phyloP scores from a whole-genome alignment of 1,140 invertebrate genomes.

The Diachasmimorpha longicaudata region DNA sequence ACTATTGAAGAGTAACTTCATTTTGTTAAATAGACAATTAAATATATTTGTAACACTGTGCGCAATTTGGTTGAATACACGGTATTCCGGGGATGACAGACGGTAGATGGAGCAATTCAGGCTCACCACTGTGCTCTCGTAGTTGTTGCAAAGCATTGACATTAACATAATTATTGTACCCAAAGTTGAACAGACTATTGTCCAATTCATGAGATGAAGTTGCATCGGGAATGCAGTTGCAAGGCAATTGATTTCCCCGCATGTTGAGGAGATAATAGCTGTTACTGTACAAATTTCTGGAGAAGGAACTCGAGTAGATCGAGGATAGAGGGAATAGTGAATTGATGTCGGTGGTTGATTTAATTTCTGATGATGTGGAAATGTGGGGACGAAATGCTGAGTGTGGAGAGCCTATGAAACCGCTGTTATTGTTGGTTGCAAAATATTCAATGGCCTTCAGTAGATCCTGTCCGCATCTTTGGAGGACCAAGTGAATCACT shows the following conservation, averaged over 20 bases:
- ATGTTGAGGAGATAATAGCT: slow-evolving; percentile 51
- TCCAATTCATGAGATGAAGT: slow-evolving; percentile 33
- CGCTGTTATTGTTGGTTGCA: slow-evolving; percentile 46
- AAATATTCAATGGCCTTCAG: slow-evolving; percentile 79
- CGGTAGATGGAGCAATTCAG: slow-evolving; percentile 50
- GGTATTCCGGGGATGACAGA: slow-evolving; percentile 50
- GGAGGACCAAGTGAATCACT: slow-evolving; percentile 85
- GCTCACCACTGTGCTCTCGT: slow-evolving; percentile 42
- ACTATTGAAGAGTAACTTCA: too few species aligned
- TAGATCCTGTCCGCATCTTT: slow-evolving; percentile 86
- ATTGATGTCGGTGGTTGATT: slow-evolving; percentile 15
- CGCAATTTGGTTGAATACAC: slow-evolving; percentile 56
- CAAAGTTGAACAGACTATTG: slow-evolving; percentile 38
- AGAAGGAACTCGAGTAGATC: slow-evolving; percentile 39
- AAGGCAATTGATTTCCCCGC: slow-evolving; percentile 38
- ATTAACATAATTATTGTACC: slow-evolving; percentile 48
- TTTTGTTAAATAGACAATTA: too few species aligned
- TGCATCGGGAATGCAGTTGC: slow-evolving; percentile 22
- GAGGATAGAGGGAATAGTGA: slow-evolving; percentile 30
- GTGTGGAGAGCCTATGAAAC: slow-evolving; percentile 18
- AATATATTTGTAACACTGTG: slow-evolving; percentile 52
- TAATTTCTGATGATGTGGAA: not conserved
- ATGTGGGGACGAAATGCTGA: slow-evolving; percentile 46
- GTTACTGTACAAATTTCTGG: slow-evolving; percentile 47
- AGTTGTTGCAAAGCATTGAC: slow-evolving; percentile 41